phyloP scores from a whole-genome alignment of 2,113 vertebrate species.

The Psephotus haematonotus region DNA sequence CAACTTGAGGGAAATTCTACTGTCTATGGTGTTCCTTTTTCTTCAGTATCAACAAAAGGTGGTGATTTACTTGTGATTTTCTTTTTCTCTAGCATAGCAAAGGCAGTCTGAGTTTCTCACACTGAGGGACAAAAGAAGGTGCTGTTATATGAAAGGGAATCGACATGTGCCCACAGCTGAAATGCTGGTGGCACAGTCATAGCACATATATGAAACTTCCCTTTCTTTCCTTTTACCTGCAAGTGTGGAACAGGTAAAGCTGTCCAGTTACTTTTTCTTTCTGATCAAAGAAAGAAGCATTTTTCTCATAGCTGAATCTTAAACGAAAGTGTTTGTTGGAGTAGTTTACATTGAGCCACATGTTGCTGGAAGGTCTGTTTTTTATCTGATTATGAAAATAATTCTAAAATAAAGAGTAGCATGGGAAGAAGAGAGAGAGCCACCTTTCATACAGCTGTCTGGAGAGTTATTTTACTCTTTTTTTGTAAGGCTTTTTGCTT shows the following conservation, averaged over 20 bases:
- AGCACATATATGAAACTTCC: not conserved
- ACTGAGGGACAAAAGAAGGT: not conserved
- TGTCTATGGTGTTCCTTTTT: not conserved
- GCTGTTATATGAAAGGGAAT: not conserved
- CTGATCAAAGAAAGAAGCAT: not conserved
- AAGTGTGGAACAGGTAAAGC: not conserved
- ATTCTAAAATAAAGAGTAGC: not conserved
- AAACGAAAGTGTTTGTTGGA: not conserved
- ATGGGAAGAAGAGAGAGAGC: not conserved
- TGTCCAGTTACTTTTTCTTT: not conserved
- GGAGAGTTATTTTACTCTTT: not conserved
- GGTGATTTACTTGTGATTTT: not conserved
- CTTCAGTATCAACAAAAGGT: not conserved
- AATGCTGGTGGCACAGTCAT: not conserved
- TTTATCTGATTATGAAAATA: not conserved
- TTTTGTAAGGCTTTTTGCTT: not conserved
- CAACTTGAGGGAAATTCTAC: not conserved
- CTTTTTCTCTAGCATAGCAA: not conserved
- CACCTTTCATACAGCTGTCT: not conserved
- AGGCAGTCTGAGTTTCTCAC: not conserved
- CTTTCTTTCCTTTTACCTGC: not conserved
- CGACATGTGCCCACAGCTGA: accelerated
- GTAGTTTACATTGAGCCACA: not conserved
- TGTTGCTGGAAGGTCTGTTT: not conserved
- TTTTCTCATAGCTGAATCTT: not conserved